A percentile compares a stretch with the other conserved stretches of the same genome.
Evolutionary conservation across 2,797 vertebrate genomes (phyloP).

Genomic region (Sphenopsis melanotis): DNA sequence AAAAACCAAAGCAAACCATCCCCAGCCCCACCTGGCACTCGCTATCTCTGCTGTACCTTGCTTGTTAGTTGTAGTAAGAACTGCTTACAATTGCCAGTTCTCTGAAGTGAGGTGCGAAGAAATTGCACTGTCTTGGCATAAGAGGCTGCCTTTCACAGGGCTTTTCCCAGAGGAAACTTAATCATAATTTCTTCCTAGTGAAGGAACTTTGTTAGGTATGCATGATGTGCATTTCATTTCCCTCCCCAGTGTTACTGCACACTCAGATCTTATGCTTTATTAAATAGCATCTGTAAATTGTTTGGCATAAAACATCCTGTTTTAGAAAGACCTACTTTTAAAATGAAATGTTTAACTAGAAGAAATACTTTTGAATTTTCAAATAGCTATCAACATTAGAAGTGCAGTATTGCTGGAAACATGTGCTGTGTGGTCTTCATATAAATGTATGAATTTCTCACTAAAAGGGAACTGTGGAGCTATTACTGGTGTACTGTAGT

Average conservation of each 20-base stretch:
- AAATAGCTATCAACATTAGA: not conserved
- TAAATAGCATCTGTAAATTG: not conserved
- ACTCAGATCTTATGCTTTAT: not conserved
- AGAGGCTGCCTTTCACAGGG: not conserved
- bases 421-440: not conserved
- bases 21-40: not conserved
- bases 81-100: not conserved
- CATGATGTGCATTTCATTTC: not conserved
- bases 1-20: accelerated
- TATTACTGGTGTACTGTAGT: not conserved
- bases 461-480: not conserved
- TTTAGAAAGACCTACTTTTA: not conserved
- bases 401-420: not conserved
- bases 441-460: not conserved
- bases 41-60: not conserved
- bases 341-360: not conserved
- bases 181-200: not conserved
- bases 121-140: not conserved
- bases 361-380: not conserved
- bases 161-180: not conserved
- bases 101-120: not conserved
- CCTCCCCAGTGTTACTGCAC: not conserved
- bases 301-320: not conserved
- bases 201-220: not conserved
- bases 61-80: not conserved